Percentiles rank a stretch among this genome's conserved stretches.
Evolutionary conservation across 2,888 invertebrate genomes (phyloP).

Genomic region (Odontocerum albicorne): DNA sequence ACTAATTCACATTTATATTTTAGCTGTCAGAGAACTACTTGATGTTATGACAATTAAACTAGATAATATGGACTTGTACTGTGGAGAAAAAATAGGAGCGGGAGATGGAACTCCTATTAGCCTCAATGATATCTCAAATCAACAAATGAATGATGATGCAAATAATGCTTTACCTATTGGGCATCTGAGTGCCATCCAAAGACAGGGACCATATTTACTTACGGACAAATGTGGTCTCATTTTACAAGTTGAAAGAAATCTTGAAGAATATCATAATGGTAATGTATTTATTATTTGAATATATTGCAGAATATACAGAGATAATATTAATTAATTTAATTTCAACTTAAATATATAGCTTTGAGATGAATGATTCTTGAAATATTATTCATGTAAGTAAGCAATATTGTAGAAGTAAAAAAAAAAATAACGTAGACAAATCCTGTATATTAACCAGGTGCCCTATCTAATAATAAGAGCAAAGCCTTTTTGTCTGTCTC

Average conservation of each 20-base stretch:
- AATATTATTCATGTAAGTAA: too few species aligned
- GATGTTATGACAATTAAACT: constrained; percentile 75
- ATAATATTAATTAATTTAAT: too few species aligned
- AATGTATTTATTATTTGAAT: neutral
- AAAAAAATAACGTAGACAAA: too few species aligned
- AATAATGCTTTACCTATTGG: constrained; percentile 43
- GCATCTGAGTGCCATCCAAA: constrained; percentile 52
- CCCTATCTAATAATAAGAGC: too few species aligned
- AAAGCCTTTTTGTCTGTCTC: too few species aligned
- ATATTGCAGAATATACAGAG: too few species aligned
- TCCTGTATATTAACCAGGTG: too few species aligned
- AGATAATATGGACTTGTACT: constrained; percentile 75
- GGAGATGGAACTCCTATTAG: constrained; percentile 35
- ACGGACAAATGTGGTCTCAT: constrained; percentile 81
- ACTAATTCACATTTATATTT: too few species aligned
- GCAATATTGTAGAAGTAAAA: too few species aligned
- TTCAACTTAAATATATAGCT: too few species aligned
- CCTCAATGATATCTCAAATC: too few species aligned
- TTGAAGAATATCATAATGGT: constrained; percentile 64
- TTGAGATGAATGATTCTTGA: too few species aligned
- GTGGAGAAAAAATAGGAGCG: constrained; percentile 52
- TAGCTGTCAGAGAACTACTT: constrained; percentile 60
- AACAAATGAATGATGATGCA: constrained; percentile 28
- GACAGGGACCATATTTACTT: constrained; percentile 69
- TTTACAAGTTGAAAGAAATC: constrained; percentile 81